phyloP scores from a whole-genome alignment of 2,888 invertebrate species.

The Dendrolimus houi region DNA sequence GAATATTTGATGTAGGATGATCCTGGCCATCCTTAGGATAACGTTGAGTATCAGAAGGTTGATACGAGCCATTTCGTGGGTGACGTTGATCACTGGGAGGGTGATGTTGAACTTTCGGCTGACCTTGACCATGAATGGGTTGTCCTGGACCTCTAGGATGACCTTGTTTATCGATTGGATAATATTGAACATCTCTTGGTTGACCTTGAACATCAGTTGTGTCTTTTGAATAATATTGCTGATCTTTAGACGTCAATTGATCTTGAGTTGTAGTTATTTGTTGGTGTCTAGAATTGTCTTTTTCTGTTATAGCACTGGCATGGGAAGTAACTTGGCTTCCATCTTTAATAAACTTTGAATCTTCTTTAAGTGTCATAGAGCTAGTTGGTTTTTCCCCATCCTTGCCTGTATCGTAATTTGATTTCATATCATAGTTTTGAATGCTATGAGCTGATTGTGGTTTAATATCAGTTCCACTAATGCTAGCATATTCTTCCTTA shows the following conservation, averaged over 20 bases:
- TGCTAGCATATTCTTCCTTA: conserved; percentile 71
- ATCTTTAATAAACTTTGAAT: conserved; percentile 59
- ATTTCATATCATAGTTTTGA: conserved; percentile 70
- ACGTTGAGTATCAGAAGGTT: background rate
- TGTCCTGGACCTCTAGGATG: background rate
- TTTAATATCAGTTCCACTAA: conserved; percentile 75
- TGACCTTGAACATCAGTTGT: background rate
- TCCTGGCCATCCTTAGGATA: background rate
- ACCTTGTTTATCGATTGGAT: background rate
- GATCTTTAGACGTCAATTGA: conserved; percentile 29
- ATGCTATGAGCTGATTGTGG: conserved; percentile 73
- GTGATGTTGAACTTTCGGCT: background rate
- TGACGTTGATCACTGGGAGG: background rate
- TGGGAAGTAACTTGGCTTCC: conserved; percentile 55
- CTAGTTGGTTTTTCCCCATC: conserved; percentile 63
- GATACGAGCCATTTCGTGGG: background rate
- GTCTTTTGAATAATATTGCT: conserved; percentile 7
- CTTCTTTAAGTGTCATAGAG: conserved; percentile 50
- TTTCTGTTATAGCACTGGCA: conserved; percentile 53
- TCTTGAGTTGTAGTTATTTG: conserved; percentile 45
- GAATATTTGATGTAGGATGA: background rate
- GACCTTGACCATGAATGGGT: background rate
- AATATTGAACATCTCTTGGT: background rate
- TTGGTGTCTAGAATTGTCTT: conserved; percentile 53
- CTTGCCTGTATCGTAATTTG: conserved; percentile 74